Percentiles rank a stretch among this genome's conserved stretches.
These are phyloP conservation scores for Matsumyia berberina DNA, from an alignment of 2,888 invertebrate species.

Conservation along the genomic window DNA sequence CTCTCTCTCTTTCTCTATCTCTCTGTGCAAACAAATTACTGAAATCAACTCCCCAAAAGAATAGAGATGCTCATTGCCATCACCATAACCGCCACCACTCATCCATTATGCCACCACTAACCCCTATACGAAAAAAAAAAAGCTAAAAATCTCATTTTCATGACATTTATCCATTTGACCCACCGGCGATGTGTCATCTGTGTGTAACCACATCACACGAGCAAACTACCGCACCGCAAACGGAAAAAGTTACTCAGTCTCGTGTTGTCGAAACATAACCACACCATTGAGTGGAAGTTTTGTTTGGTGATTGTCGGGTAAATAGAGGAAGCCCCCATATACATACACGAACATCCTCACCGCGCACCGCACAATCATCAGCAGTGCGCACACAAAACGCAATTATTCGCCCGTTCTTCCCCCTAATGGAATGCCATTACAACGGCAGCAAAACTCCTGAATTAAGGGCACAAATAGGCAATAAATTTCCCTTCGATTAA, in stretches of 20 bases:
- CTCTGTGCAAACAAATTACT: conserved; percentile 36
- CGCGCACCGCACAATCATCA: conserved; percentile 2
- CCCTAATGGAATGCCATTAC: conserved; percentile 64
- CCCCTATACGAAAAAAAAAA: not conserved
- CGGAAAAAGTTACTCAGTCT: conserved; percentile 37
- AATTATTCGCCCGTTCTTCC: conserved; percentile 54
- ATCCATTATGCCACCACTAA: conserved; percentile 29
- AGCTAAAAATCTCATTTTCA: conserved; percentile 49
- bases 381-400: conserved; percentile 42
- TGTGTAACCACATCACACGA: conserved; percentile 39
- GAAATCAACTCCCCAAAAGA: conserved; percentile 30
- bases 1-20: not conserved
- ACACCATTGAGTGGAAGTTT: conserved; percentile 62
- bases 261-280: conserved; percentile 48
- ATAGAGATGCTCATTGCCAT: conserved; percentile 5
- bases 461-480: conserved; percentile 70
- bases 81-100: not conserved
- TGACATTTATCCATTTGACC: conserved; percentile 55
- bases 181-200: conserved; percentile 50
- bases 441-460: conserved; percentile 52
- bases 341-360: not conserved
- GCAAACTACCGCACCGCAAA: conserved; percentile 42
- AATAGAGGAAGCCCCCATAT: conserved; percentile 2
- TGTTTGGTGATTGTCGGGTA: conserved; percentile 14
- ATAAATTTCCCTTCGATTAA: conserved; percentile 70